Evolutionary conservation across 2,888 invertebrate species (phyloP), one percentile per base, ranked within the genome.

Genomic region (Zootermopsis nevadensis): DNA sequence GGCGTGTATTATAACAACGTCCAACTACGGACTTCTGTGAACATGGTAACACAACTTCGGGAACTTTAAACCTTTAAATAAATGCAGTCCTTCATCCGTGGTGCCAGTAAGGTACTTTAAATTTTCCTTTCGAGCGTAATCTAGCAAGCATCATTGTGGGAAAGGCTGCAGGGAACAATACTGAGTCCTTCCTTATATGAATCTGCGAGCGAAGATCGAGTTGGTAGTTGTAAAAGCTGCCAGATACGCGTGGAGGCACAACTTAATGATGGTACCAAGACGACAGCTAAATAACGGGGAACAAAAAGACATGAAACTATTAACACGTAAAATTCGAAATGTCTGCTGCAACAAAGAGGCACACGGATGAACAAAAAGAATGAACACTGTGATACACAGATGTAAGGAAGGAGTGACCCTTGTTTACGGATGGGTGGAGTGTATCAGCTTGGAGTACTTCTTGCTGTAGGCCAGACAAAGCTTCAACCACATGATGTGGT

Each of bases 191-290:
- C 60, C n/a, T 12, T 27, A 27, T 6, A n/a, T n/a, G 60, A 60
- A 27, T 27, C n/a, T n/a, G n/a, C n/a, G 15, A 60, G 6, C 15
- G 60, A 60, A 0, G n/a, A 15, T 48, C 48, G 48, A 48, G 19
- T 15, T 0, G 15, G 48, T 48, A 15, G 60, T 27, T n/a, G 2
- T 27, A 60, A 27, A n/a, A 60, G 60, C 60, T 2, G 60, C 60
- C 8, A 60, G 60, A 60, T n/a, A 60, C 27, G 60, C 60, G 60
- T 60, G 60, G 27, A 1, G 60, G 60, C n/a, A 1, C 27, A n/a
- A 60, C 60, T 60, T 60, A 60, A 60, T 60, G 60, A 60, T 27
- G 60, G n/a, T 60, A 60, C 60, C 60, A 60, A 60, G 60, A 60
- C 60, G 60, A 60, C 60, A 6, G 60, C 60, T 60, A 60, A 60